Conservation (phyloP, 2,888 invertebrate genomes). For the Drosophila paranaensis region DNA sequence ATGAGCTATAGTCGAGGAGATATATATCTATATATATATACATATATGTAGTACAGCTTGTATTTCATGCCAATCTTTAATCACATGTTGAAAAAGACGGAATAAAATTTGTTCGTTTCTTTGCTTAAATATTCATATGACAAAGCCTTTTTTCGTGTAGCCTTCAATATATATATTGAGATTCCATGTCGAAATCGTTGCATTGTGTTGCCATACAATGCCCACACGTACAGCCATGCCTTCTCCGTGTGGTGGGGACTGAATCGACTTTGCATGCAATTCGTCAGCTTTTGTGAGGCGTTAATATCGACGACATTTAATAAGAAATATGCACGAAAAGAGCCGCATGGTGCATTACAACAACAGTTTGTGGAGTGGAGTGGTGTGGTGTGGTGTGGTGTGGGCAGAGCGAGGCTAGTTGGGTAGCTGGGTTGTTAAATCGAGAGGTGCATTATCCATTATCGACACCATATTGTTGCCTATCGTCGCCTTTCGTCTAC, state of each 20-base stretch:
- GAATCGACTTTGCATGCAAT: constrained; percentile 46
- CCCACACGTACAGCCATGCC: constrained; percentile 7
- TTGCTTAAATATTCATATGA: constrained; percentile 10
- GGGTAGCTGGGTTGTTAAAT: constrained; percentile 6
- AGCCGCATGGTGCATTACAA: constrained; percentile 18
- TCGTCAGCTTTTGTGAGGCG: constrained; percentile 46
- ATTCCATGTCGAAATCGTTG: constrained; percentile 37
- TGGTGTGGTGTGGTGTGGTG: too few relatives aligned
- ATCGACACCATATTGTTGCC: constrained; percentile 50
- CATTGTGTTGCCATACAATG: constrained; percentile 50
- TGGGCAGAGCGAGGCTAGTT: too few relatives aligned
- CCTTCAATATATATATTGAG: constrained; percentile 7
- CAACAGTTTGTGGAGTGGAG: background rate
- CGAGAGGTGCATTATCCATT: constrained; percentile 47
- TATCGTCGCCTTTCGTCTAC: constrained; percentile 24
- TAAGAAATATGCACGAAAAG: constrained; percentile 51
- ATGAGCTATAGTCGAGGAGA: too few relatives aligned
- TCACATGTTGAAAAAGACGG: background rate
- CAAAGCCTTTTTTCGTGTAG: constrained; percentile 2
- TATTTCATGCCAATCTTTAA: background rate
- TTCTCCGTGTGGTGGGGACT: too few relatives aligned
- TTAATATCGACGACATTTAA: constrained; percentile 57
- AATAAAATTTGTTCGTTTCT: background rate
- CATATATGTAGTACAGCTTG: background rate
- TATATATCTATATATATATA: background rate